Percentiles rank a stretch among this genome's conserved stretches.
Conservation (phyloP, 2,888 invertebrate genomes). For the Venustoraphidia nigricollis region DNA sequence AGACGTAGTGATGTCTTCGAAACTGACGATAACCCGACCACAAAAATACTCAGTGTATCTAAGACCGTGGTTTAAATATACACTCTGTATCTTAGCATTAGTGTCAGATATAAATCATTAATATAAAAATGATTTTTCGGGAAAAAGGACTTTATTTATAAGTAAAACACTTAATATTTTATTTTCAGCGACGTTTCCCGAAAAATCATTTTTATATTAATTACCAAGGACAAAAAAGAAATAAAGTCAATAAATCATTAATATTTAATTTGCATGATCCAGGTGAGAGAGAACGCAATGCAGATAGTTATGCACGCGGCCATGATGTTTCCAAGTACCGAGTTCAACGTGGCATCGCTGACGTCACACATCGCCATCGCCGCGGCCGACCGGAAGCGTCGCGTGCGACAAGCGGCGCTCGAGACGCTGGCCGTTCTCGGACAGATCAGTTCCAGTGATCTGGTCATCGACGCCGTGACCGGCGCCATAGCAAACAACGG, state of each 20-base stretch:
- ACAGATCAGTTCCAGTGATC: conserved; percentile 47
- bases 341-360: conserved; percentile 38
- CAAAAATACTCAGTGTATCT: no score
- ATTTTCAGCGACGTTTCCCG: no score
- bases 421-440: conserved; percentile 67
- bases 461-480: conserved; percentile 47
- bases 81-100: no score
- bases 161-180: no score
- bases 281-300: conserved; percentile 57
- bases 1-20: no score
- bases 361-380: conserved; percentile 22
- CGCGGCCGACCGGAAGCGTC: conserved; percentile 43
- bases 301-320: conserved; percentile 63
- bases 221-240: no score
- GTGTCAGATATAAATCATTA: not conserved
- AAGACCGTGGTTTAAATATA: no score
- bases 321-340: conserved; percentile 63
- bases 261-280: conserved; percentile 12
- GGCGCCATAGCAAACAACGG: conserved; percentile 32
- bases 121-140: no score
- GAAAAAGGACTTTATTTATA: no score
- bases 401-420: conserved; percentile 61
- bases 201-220: no score
- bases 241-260: not conserved
- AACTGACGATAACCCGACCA: no score